A percentile compares a stretch with the other conserved stretches of the same genome.
These are phyloP conservation scores for Acrocephalus kingi DNA, from an alignment of 2,113 vertebrate species.

Conservation along the genomic window DNA sequence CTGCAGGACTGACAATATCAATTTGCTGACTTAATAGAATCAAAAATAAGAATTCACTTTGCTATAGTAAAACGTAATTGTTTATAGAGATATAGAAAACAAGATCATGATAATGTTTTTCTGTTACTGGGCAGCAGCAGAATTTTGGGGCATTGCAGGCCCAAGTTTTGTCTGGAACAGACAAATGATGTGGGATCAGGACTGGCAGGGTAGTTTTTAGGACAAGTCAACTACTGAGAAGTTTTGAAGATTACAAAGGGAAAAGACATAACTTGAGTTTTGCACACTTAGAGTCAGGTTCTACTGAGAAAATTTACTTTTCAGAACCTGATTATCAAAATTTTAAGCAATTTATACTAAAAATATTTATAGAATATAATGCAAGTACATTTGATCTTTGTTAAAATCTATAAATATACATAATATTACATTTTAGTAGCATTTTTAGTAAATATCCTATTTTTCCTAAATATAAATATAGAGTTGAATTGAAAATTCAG, in stretches of 20 bases:
- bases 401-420: neutral
- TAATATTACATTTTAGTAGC: neutral
- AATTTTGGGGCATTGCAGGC: neutral
- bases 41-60: conserved; percentile 74
- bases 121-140: neutral
- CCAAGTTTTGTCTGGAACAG: neutral
- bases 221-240: neutral
- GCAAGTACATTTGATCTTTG: neutral
- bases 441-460: neutral
- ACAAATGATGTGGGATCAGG: neutral
- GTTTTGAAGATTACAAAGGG: neutral
- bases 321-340: neutral
- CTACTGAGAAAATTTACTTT: neutral
- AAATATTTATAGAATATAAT: neutral
- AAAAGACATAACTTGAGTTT: neutral
- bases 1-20: conserved; percentile 76
- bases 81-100: neutral
- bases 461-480: neutral
- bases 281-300: neutral
- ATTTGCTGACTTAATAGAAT: conserved; percentile 75
- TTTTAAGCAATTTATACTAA: neutral
- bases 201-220: neutral
- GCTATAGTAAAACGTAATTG: neutral
- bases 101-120: neutral
- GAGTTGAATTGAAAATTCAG: neutral